Evolutionary conservation across 2,888 invertebrate species (phyloP), one percentile per base, ranked within the genome.

Genomic region (Perizoma flavofasciatum): DNA sequence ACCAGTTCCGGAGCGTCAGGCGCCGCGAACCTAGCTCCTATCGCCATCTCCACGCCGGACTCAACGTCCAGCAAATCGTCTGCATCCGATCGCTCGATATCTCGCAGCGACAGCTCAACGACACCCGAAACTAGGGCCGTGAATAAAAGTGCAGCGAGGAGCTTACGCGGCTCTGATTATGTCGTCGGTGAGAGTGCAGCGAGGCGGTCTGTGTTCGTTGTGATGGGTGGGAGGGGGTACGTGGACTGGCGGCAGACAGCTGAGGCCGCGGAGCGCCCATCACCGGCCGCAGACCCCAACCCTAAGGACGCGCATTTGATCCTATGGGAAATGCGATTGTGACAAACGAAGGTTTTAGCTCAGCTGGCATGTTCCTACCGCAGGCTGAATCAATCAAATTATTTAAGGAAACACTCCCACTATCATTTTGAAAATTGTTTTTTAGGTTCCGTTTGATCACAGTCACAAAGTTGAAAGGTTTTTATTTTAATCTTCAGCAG

Each of bases 221-320:
- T 98, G 53, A 96, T 97, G 93, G 98, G 97, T 0, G 98, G 98
- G 2, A 93, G 97, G 8, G 98, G 98, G 4, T 98, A 98, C 78
- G 94, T 96, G 32, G 96, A 97, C 86, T 96, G 97, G 95, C 93
- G 96, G 57, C 96, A 96, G 75, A 94, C 95, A 11, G 94, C 95
- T 75, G 94, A 95, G 79, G 91, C 93, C 34, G 88, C 92, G 2
- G 94, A 94, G 69, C 89, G 94, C 37, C 89, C 92, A 6, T 85
- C 88, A 54, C 86, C 90, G 47, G 90, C 93, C 44, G 93, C 93
- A 49, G 95, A 95, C 63, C 95, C 95, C 49, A 96, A 96, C 83
- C 95, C 95, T 65, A 96, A 94, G 77, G 97, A 97, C 92, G 97
- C 98, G 10, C 97, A 97, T 87, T 95, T 98, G 75, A 95, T 97